Conservation (phyloP, 1,140 invertebrate genomes). For the Bombus pyrosoma region DNA sequence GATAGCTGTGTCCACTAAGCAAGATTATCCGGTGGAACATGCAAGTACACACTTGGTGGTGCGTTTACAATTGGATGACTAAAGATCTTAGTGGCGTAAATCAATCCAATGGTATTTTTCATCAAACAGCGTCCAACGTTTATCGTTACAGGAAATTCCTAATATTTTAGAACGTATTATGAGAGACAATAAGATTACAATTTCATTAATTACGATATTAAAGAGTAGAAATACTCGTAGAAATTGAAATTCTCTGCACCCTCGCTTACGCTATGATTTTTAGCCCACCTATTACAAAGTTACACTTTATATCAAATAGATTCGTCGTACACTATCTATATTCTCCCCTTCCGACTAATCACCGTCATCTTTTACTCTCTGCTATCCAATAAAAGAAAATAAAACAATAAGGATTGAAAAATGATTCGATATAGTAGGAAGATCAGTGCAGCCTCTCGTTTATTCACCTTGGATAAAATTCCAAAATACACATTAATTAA, state of each 20-base stretch:
- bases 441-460: neutral
- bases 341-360: too few relatives aligned
- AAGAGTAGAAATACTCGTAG: neutral
- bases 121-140: neutral
- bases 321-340: too few relatives aligned
- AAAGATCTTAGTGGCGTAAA: neutral
- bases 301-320: too few relatives aligned
- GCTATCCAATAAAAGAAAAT: too few relatives aligned
- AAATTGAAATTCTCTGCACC: neutral
- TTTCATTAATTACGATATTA: neutral
- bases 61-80: too few relatives aligned
- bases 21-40: neutral
- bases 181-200: neutral
- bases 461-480: neutral
- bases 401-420: too few relatives aligned
- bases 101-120: neutral
- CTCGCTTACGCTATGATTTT: too few relatives aligned
- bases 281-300: too few relatives aligned
- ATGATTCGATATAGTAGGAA: too few relatives aligned
- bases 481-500: neutral
- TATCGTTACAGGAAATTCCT: neutral
- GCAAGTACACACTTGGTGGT: too few relatives aligned
- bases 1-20: neutral
- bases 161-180: neutral
- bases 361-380: too few relatives aligned